Evolutionary conservation across 2,797 vertebrate species (phyloP), one percentile per base, ranked within the genome.

Genomic region (Gadopsis bispinosus): DNA sequence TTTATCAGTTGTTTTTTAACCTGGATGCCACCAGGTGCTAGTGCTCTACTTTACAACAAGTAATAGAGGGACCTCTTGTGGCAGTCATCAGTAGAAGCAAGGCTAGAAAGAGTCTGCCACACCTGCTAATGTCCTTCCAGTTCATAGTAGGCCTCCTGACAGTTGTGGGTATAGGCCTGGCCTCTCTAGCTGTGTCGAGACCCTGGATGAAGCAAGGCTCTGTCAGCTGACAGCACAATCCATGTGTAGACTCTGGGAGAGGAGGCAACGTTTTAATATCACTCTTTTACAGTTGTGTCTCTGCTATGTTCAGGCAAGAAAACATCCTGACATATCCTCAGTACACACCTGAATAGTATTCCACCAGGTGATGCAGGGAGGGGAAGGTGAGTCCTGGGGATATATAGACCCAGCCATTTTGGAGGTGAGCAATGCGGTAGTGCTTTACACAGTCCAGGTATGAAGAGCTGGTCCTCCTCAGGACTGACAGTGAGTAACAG

Each of bases 91-190:
- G 22, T 22, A 63, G 92, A 95, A 77, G 92, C 94, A 82, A 93
- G 91, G 65, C 61, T 90, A 93, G 75, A 95, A 91, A 63, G 89
- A 77, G 91, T 94, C 80, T 95, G 92, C 77, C 96, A 91, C 76
- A 98, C 97, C 96, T 97, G 89, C 95, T 96, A 0, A 96, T 84
- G 37, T 96, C 91, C 65, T 93, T 94, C 96, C 97, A 98, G 59
- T 96, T 96, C 29, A 97, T 59, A 0, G 90, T 91, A 0, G 95
- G 85, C 29, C 83, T 95, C 83, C 90, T 95, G 77, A 93, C 75
- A 0, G 81, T 70, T 31, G 77, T 76, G 16, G 93, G 94, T 7
- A 29, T 73, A 0, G 91, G 86, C 61, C 41, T 8, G 17, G 37
- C 20, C 9, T 79, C 83, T 0, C 81, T 73, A 1, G 74, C 14